Percentiles rank a stretch among this genome's conserved stretches.
Conservation (phyloP, 2,113 vertebrate genomes). For the Semicossyphus pulcher region DNA sequence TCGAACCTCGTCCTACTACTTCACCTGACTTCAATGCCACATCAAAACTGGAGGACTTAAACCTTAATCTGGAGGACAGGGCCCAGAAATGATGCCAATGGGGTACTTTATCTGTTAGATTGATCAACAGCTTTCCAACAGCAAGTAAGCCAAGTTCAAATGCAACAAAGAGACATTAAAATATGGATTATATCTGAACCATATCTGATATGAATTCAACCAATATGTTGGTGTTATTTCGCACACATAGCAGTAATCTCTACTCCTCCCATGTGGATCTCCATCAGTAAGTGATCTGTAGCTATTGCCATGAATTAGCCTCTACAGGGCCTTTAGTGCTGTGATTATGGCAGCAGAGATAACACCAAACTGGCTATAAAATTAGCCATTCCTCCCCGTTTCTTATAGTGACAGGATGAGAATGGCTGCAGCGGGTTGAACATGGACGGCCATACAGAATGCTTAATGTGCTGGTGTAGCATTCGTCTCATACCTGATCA, state of each 20-base stretch:
- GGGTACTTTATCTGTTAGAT: too few relatives aligned
- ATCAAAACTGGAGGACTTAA: too few relatives aligned
- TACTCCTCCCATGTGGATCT: neutral
- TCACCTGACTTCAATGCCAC: too few relatives aligned
- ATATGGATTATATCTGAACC: neutral
- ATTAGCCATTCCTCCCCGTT: neutral
- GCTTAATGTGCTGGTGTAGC: neutral
- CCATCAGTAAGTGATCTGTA: neutral
- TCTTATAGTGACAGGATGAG: neutral
- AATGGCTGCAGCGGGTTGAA: neutral
- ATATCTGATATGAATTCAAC: neutral
- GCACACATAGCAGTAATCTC: neutral
- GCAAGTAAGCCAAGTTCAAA: too few relatives aligned
- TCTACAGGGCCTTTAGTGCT: neutral
- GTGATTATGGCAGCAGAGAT: neutral
- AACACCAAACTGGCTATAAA: neutral
- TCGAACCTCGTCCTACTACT: too few relatives aligned
- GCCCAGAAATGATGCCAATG: too few relatives aligned
- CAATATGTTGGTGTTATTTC: neutral
- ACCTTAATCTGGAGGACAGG: too few relatives aligned
- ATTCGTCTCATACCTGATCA: neutral
- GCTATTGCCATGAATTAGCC: neutral
- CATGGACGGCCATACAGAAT: neutral
- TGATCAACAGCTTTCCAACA: too few relatives aligned
- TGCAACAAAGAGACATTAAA: too few relatives aligned